Evolutionary conservation across 2,797 vertebrate species (phyloP), one percentile per base, ranked within the genome.

Genomic region (Argentina silus): DNA sequence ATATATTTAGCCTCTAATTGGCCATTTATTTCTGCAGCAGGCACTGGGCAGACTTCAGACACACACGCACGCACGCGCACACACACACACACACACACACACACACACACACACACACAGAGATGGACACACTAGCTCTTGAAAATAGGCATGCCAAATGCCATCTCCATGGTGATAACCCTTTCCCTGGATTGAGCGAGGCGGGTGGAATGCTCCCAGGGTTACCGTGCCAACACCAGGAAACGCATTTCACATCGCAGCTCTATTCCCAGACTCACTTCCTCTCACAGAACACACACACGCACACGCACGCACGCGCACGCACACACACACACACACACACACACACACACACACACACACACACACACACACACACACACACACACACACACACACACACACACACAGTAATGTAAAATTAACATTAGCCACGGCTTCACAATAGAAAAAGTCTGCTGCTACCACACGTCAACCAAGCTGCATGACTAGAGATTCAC

Each of bases 21-120:
- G 84, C 86, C 79, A 78, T 90, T 91, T 95, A 93, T 95, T 94
- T 94, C 87, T 86, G 92, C 82, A 78, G 65, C 88, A 88, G 90
- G 91, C 83, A 86, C 93, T 23, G 48, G 92, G 93, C 92, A 94
- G 92, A 94, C 75, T 92, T 86, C 73, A 81, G 45, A 69, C 76
- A 77, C 72, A 72, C 53, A 71, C 66, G 61, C 77, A 55, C 61
- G 74, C 27, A 60, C 76, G 75, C 57, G 62, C 66, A 50, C 36
- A 63, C 62, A 73, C 70, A 72, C 55, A 56, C 63, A 44, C 63
- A 69, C 78, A 80, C 77, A 80, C 50, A 82, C 77, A 80, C 77
- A 63, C 67, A 63, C 69, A 57, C 69, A 74, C 66, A 64, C 53
- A 63, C 67, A 63, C 69, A 57, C 69, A 74, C 66, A 64, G 47